Base-by-base conservation (phyloP, 2,113 vertebrate genomes). In the Cinclus cinclus region DNA sequence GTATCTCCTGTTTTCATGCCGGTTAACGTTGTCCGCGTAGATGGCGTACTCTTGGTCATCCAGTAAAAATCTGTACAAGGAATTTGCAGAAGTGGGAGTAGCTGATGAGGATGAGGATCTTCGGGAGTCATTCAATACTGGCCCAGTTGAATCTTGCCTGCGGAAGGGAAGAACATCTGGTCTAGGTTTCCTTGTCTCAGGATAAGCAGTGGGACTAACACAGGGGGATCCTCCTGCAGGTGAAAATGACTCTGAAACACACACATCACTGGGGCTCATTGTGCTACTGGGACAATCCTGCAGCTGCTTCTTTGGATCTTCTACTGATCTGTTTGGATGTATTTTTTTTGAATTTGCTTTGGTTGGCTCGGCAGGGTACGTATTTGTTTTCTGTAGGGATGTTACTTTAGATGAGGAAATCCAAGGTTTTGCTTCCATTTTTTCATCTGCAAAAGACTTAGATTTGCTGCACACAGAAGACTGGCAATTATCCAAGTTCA, bases 1-100 rank as follows among this genome's bases (percentile, higher is more conserved):
- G 65, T 99, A 99, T 44, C 99, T 98, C 33, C 99, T 98, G 87
- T 99, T 99, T 74, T 99, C 98, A 5, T 99, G 99, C 2, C 99
- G 98, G 90, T 99, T 99, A 60, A 99, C 99, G 1, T 98, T 98
- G 90, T 99, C 99, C 0, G 98, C 98, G 5, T 99, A 99, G 50
- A 99, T 98, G 46, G 98, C 98, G 2, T 98, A 98, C 44, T 99
- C 98, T 31, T 98, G 98, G 20, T 99, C 99, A 19, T 99, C 99
- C 9, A 97, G 93, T 31, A 97, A 83, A 73, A 97, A 94, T 33
- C 98, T 98, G 75, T 98, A 98, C 6, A 98, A 91, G 39, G 98
- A 98, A 75, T 92, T 97, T 33, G 97, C 98, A 8, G 98, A 98
- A 8, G 97, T 98, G 50, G 98, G 98, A 15, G 98, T 98, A 11